Conservation (phyloP, 2,888 invertebrate species). For the Julus scanicus region DNA sequence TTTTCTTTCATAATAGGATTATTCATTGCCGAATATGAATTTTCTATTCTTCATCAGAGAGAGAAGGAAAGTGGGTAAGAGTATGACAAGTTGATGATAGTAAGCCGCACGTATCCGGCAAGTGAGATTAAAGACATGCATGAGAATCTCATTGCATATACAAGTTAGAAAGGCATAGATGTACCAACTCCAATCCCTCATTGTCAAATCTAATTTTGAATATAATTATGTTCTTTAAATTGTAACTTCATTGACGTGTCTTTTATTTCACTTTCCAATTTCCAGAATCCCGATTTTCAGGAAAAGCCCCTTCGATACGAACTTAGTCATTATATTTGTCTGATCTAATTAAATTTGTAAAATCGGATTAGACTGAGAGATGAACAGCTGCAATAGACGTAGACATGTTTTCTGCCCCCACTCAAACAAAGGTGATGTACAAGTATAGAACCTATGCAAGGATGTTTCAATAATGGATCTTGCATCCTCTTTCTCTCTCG, state of each 20-base stretch:
- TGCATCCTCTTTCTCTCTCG: background rate
- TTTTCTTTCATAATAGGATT: too few species aligned
- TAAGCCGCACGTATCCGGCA: too few species aligned
- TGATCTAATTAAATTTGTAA: conserved; percentile 9
- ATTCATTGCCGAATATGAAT: too few species aligned
- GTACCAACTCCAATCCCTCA: background rate
- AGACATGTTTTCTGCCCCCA: background rate
- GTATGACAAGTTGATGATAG: too few species aligned
- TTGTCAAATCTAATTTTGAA: conserved; percentile 10
- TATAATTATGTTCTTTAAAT: background rate
- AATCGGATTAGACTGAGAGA: conserved; percentile 10
- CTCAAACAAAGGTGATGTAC: background rate
- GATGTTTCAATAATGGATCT: conserved; percentile 10
- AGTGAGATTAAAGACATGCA: too few species aligned
- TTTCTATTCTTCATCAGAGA: too few species aligned
- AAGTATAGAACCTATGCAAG: background rate
- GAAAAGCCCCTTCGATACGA: background rate
- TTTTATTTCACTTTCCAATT: conserved; percentile 2
- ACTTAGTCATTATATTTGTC: background rate
- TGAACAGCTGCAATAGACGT: conserved; percentile 3
- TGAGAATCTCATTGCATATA: too few species aligned
- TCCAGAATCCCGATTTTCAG: background rate
- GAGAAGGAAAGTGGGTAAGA: too few species aligned
- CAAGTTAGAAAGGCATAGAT: too few species aligned
- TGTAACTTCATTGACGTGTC: background rate